Base-by-base conservation (phyloP, 2,888 invertebrate genomes). In the Anarsia innoxiella region DNA sequence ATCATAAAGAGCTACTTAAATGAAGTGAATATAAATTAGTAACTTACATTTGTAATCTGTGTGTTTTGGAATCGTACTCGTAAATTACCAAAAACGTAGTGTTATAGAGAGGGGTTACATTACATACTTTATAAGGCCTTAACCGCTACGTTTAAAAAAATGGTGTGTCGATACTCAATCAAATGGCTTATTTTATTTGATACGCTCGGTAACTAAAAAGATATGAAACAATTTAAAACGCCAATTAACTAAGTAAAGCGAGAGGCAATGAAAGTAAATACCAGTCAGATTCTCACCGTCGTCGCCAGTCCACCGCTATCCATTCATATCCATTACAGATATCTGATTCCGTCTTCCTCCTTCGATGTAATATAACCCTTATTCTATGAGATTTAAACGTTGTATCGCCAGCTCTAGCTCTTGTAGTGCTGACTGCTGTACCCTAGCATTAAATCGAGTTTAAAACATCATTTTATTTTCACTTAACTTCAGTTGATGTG, bases 401-500 rank as follows among this genome's bases (percentile, higher is more conserved):
- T 42, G 37, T 45, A 30, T 47, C 4, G 36, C 34, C 31, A 10
- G 31, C 27, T 27, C 19, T 14, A 10, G 9, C 26, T 13, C 15
- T 5, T n/a, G 23, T 52, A 53, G 50, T 41, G 56, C 28, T 45
- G 53, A 40, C 41, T 37, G 34, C 27, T 26, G 41, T 27, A 31
- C 46, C 44, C 46, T 48, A 44, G 39, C 37, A 59, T 57, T 57
- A 59, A 46, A 46, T 53, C 48, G 53, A 53, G 44, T 42, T 49
- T 48, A 53, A 49, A 53, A 50, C 59, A 40, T 36, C 42, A 58
- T 59, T 61, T 64, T 56, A 53, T 68, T 59, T 68, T 73, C 66
- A 69, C 62, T 69, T 69, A 63, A 48, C 52, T 42, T 53, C 42
- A 44, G 25, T 39, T 59, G 53, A 67, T 59, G 49, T 51, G 49